Conservation (phyloP, 2,888 invertebrate species). For the Diachrysia chrysitis region DNA sequence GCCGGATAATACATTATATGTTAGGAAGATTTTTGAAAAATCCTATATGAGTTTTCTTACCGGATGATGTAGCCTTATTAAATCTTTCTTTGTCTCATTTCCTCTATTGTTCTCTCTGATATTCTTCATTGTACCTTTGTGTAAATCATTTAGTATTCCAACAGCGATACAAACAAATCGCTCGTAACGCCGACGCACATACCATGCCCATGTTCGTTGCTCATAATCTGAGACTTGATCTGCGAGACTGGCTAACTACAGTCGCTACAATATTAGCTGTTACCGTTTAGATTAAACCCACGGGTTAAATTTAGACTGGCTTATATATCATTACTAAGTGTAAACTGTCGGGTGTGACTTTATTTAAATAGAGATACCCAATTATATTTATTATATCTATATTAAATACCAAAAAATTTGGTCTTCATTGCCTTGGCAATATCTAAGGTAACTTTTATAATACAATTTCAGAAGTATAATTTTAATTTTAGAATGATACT, state of each 20-base stretch:
- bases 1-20: too few species aligned
- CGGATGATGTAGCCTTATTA: too few species aligned
- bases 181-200: constrained; percentile 55
- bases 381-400: too few species aligned
- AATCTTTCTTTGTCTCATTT: not conserved
- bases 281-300: constrained; percentile 2
- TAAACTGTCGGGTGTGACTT: not conserved
- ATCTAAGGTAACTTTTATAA: too few species aligned
- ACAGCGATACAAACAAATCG: constrained; percentile 29
- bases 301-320: not conserved
- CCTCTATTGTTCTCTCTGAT: not conserved
- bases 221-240: constrained; percentile 42
- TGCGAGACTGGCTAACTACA: constrained; percentile 27
- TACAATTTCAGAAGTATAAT: too few species aligned
- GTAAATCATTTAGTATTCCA: constrained; percentile 37
- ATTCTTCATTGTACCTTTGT: not conserved
- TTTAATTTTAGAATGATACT: too few species aligned
- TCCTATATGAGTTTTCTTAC: too few species aligned
- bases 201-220: constrained; percentile 49
- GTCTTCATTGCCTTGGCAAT: too few species aligned
- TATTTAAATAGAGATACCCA: too few species aligned
- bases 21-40: too few species aligned
- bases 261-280: not conserved
- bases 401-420: too few species aligned
- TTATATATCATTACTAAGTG: not conserved